Conservation (phyloP, 2,113 vertebrate species). For the Hippocampus comes region DNA sequence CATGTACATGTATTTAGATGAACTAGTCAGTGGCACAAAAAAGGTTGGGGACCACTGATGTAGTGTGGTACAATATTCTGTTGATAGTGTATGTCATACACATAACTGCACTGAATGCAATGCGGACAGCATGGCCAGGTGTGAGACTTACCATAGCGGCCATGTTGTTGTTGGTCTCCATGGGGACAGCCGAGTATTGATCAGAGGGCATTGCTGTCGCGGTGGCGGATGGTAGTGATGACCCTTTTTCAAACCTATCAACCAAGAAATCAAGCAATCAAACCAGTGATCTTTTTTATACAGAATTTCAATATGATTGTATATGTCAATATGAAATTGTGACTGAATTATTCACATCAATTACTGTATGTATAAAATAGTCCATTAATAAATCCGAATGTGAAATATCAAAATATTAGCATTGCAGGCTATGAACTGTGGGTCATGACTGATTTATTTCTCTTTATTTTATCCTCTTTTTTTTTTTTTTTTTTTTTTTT, state of each 20-base stretch:
- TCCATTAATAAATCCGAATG: not conserved
- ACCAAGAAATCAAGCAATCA: not conserved
- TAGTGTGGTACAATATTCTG: not conserved
- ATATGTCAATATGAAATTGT: not conserved
- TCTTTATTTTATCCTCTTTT: not conserved
- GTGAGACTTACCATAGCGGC: conserved; percentile 65
- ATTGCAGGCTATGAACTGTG: not conserved
- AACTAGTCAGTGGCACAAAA: too few relatives aligned
- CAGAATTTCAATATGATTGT: too few relatives aligned
- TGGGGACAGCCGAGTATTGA: conserved; percentile 63
- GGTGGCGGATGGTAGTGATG: conserved; percentile 33
- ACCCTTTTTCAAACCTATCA: conserved; percentile 61
- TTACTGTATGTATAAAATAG: too few relatives aligned
- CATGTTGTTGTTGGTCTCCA: conserved; percentile 71
- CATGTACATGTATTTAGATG: too few relatives aligned
- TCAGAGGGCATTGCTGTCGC: conserved; percentile 68
- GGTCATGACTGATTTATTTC: not conserved
- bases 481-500: not conserved
- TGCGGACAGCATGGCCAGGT: not conserved
- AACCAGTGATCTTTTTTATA: not conserved
- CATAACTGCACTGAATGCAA: not conserved
- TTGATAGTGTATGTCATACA: not conserved
- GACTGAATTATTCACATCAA: not conserved
- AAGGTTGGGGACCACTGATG: too few relatives aligned
- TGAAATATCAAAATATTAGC: not conserved